Conservation (phyloP, 2,797 vertebrate genomes). For the Poeciliopsis presidionis region DNA sequence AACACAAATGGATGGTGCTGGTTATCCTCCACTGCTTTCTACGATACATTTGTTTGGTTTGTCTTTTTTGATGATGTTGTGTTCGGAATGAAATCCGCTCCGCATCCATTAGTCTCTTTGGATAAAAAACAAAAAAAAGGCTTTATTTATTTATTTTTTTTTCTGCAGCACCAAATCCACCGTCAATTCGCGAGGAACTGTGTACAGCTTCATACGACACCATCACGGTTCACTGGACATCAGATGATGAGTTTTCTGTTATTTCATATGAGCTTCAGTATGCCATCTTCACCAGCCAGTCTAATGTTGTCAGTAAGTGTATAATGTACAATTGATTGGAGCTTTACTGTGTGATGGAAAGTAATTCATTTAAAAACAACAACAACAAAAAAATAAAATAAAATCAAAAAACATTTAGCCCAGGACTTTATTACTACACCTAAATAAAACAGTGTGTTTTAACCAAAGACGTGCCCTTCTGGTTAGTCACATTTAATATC, state of each 20-base stretch:
- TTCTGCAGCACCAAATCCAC: conserved; percentile 90
- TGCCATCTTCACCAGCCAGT: conserved; percentile 95
- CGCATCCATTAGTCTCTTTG: conserved; percentile 29
- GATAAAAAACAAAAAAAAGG: conserved; percentile 18
- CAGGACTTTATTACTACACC: conserved; percentile 34
- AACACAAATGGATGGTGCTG: conserved; percentile 32
- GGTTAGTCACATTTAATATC: neutral
- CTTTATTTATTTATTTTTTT: conserved; percentile 34
- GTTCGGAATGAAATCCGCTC: conserved; percentile 19
- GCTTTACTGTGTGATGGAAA: conserved; percentile 16
- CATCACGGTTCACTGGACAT: conserved; percentile 98
- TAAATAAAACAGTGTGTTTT: conserved; percentile 35
- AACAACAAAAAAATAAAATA: neutral
- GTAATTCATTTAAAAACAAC: conserved; percentile 26
- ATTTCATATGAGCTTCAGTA: conserved; percentile 98
- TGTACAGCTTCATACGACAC: conserved; percentile 98
- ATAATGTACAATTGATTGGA: conserved; percentile 2
- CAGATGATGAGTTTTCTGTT: conserved; percentile 96
- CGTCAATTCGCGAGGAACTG: conserved; percentile 95
- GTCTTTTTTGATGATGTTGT: conserved; percentile 23
- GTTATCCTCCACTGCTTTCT: conserved; percentile 35
- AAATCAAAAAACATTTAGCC: conserved; percentile 26
- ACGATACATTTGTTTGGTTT: conserved; percentile 15
- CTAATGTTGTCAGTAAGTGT: conserved; percentile 96
- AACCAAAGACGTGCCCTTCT: conserved; percentile 8